Evolutionary conservation across 2,888 invertebrate species (phyloP).

Genomic region (Drosophila glabriapex): DNA sequence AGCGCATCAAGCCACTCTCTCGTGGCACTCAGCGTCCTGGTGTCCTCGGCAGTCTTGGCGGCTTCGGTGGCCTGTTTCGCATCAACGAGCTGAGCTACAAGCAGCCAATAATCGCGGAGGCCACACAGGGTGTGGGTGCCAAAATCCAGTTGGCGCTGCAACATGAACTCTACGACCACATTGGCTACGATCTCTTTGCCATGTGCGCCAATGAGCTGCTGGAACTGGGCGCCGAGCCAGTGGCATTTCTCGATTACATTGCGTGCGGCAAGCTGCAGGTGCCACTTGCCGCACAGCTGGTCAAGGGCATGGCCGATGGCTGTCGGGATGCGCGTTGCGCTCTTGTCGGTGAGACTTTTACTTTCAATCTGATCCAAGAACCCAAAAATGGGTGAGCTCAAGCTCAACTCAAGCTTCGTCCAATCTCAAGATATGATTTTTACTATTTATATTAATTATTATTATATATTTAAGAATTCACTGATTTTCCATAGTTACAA

Average conservation of each 20-base stretch:
- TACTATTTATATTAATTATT: neutral
- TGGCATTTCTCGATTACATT: conserved; percentile 98
- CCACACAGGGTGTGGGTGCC: conserved; percentile 98
- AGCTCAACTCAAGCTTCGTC: neutral
- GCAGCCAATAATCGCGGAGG: conserved; percentile 96
- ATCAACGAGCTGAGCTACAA: conserved; percentile 89
- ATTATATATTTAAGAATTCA: neutral
- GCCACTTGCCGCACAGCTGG: conserved; percentile 90
- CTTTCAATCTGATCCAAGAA: neutral
- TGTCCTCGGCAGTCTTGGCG: conserved; percentile 93
- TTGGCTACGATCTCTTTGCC: conserved; percentile 98
- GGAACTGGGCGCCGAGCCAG: conserved; percentile 97
- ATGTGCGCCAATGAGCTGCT: conserved; percentile 99
- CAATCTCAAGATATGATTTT: neutral
- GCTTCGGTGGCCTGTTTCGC: conserved; percentile 97
- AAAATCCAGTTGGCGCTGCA: conserved; percentile 96
- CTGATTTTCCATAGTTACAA: neutral
- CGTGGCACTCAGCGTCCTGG: conserved; percentile 92
- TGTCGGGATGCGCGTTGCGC: conserved; percentile 95
- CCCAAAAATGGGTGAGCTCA: neutral
- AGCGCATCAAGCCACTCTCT: conserved; percentile 92
- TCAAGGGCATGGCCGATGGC: conserved; percentile 95
- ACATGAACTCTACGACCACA: conserved; percentile 91
- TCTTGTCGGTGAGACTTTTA: conserved; percentile 89
- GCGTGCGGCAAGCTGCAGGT: conserved; percentile 95